A percentile compares a stretch with the other conserved stretches of the same genome.
phyloP scores from a whole-genome alignment of 92 coral and sea anemone species.

The Umimayanthus kanabou region DNA sequence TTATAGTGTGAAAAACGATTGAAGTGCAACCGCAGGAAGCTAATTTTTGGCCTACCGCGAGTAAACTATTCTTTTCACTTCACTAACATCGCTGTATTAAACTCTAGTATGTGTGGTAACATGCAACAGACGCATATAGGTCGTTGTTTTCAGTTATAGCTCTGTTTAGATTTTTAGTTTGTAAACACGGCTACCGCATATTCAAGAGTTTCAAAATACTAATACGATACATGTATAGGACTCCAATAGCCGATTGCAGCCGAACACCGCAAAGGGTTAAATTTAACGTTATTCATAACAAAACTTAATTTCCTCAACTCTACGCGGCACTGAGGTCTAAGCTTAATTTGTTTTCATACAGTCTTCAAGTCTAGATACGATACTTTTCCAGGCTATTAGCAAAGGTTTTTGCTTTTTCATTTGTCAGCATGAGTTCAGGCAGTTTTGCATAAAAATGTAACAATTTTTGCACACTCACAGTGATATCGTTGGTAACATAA shows the following conservation, averaged over 20 bases:
- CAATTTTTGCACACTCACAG: not conserved
- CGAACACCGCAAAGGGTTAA: not conserved
- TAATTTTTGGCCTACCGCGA: not conserved
- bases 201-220: not conserved
- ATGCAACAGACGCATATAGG: not conserved
- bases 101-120: too few species aligned
- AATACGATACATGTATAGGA: not conserved
- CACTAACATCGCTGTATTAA: not conserved
- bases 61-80: conserved; percentile 6
- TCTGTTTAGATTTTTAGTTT: not conserved
- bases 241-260: not conserved
- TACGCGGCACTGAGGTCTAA: not conserved
- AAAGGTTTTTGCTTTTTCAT: not conserved
- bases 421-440: not conserved
- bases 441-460: not conserved
- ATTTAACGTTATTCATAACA: not conserved
- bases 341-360: not conserved
- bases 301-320: conserved; percentile 3
- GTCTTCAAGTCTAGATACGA: not conserved
- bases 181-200: not conserved
- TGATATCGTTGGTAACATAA: not conserved
- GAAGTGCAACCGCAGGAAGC: not conserved
- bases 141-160: not conserved
- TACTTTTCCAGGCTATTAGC: not conserved
- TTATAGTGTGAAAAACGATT: not conserved